phyloP scores from a whole-genome alignment of 2,113 vertebrate species.

The Xyliphius kryptos region DNA sequence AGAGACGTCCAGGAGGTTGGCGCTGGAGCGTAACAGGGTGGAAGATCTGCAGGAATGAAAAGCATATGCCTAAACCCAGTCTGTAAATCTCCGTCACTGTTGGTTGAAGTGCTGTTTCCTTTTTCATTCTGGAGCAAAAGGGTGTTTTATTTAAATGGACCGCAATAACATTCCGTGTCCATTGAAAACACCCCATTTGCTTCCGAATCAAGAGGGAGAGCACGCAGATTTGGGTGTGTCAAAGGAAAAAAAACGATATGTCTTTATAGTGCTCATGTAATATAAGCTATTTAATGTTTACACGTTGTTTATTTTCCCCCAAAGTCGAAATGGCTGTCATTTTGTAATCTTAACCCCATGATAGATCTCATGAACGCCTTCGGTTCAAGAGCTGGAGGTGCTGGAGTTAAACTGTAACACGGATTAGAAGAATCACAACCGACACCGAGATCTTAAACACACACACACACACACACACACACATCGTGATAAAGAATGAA shows the following conservation, averaged over 20 bases:
- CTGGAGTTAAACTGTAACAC: not conserved
- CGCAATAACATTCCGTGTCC: too few relatives aligned
- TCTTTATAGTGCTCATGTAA: not conserved
- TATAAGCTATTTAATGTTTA: not conserved
- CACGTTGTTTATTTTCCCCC: not conserved
- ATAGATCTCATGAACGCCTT: not conserved
- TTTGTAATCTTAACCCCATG: not conserved
- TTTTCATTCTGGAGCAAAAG: too few relatives aligned
- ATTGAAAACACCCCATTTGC: not conserved
- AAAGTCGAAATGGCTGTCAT: not conserved
- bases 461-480: too few relatives aligned
- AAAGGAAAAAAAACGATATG: not conserved
- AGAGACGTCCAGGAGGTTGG: not conserved
- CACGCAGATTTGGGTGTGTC: not conserved
- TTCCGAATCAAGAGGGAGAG: not conserved
- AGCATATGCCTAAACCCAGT: not conserved
- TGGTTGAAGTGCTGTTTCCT: too few relatives aligned
- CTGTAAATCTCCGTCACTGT: not conserved
- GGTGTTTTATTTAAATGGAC: too few relatives aligned
- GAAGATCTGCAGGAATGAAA: slow-evolving; percentile 3
- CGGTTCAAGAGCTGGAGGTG: not conserved
- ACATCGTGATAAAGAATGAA: not conserved
- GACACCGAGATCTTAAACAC: not conserved
- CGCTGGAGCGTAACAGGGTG: not conserved
- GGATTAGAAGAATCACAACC: too few relatives aligned